Percentiles rank a stretch among this genome's conserved stretches.
These are phyloP conservation scores for Hyles euphorbiae DNA, from an alignment of 1,140 invertebrate genomes.

Conservation along the genomic window DNA sequence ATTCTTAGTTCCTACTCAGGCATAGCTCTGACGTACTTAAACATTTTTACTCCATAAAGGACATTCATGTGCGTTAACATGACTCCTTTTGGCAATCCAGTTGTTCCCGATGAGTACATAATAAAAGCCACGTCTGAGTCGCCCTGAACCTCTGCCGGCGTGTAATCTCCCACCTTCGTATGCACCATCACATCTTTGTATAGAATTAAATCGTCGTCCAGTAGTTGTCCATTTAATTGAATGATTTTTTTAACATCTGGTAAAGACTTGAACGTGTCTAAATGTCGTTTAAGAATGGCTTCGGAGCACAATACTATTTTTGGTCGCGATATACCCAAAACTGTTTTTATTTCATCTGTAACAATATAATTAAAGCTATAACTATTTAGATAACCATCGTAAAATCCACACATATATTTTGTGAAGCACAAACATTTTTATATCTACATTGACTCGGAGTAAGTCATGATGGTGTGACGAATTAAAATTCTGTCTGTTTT, in stretches of 20 bases:
- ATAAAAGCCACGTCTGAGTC: constrained; percentile 59
- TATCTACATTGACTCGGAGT: too few species aligned
- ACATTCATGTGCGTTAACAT: constrained; percentile 83
- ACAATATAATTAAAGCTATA: constrained; percentile 18
- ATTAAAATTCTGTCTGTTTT: too few species aligned
- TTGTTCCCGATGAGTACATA: constrained; percentile 82
- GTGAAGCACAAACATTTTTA: too few species aligned
- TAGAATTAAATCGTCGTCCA: constrained; percentile 25
- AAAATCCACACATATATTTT: too few species aligned
- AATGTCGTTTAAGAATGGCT: constrained; percentile 25
- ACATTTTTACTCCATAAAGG: constrained; percentile 16
- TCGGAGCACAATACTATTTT: constrained; percentile 63
- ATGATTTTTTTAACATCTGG: constrained; percentile 32
- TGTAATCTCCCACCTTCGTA: constrained; percentile 34
- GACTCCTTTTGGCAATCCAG: constrained; percentile 87
- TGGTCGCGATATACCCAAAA: constrained; percentile 70
- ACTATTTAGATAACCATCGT: too few species aligned
- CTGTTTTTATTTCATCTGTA: constrained; percentile 68
- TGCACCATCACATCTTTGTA: constrained; percentile 28
- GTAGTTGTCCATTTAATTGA: constrained; percentile 27
- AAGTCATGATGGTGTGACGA: too few species aligned
- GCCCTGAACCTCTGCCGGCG: constrained; percentile 35
- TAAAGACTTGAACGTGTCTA: constrained; percentile 25
- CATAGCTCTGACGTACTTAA: constrained; percentile 24
- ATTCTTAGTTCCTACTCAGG: too few species aligned